Percentiles rank a stretch among this genome's conserved stretches.
Evolutionary conservation across 53 echinoderm and acorn worm species (phyloP).

Genomic region (Patiria pectinifera): DNA sequence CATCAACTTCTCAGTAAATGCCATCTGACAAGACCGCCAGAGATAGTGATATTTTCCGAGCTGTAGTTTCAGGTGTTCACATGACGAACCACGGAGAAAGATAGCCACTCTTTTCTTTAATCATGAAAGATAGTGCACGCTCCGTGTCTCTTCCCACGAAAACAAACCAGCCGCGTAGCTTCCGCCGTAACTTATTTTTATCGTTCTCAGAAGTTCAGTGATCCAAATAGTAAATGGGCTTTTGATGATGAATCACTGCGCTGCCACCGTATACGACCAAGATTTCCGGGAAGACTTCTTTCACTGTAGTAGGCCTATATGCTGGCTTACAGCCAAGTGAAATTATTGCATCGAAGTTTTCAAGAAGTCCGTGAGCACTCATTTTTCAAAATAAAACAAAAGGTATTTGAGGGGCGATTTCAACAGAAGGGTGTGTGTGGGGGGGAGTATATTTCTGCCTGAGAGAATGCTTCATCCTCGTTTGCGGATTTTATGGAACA

Average conservation of each 20-base stretch:
- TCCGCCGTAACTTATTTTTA: background rate
- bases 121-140: background rate
- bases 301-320: background rate
- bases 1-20: background rate
- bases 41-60: background rate
- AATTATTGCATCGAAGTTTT: background rate
- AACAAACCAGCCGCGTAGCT: background rate
- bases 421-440: too few species aligned
- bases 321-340: background rate
- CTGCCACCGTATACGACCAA: background rate
- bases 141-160: background rate
- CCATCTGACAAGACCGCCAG: background rate
- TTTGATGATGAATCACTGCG: background rate
- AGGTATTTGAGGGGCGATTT: background rate
- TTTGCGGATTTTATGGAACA: too few species aligned
- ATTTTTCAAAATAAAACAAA: too few species aligned
- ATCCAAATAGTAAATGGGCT: background rate
- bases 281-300: background rate
- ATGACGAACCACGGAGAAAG: background rate
- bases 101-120: background rate
- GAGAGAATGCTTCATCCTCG: too few species aligned
- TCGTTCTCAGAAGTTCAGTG: slow-evolving; percentile 4
- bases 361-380: background rate
- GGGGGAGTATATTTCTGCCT: too few species aligned
- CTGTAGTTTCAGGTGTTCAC: background rate